phyloP scores from a whole-genome alignment of 2,797 vertebrate species.

The Nannoperca australis region DNA sequence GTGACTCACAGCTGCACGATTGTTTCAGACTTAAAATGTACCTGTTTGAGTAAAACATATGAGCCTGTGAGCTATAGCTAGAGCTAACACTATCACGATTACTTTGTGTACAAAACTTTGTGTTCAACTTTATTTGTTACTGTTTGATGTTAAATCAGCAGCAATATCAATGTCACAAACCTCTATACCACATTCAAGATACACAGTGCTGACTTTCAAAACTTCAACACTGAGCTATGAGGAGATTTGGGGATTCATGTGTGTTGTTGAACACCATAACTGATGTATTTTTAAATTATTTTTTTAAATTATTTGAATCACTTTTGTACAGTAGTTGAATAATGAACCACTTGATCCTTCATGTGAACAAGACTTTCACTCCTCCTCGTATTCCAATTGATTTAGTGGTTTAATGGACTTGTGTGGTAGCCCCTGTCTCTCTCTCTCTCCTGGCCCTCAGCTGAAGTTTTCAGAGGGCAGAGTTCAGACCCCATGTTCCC shows the following conservation, averaged over 20 bases:
- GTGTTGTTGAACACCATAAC: not conserved
- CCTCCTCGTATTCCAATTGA: constrained; percentile 56
- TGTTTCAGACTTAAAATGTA: not conserved
- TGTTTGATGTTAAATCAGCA: constrained; percentile 3
- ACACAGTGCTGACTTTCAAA: not conserved
- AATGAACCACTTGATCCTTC: constrained; percentile 45
- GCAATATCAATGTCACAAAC: constrained; percentile 10
- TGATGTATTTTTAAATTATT: not conserved
- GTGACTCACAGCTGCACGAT: constrained; percentile 15
- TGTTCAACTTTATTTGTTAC: constrained; percentile 9
- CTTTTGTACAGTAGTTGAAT: constrained; percentile 24
- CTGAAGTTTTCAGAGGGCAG: constrained; percentile 82
- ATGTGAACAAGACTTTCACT: constrained; percentile 34
- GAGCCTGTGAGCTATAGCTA: not conserved
- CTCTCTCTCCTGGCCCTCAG: constrained; percentile 65
- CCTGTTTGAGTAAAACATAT: not conserved
- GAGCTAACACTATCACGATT: not conserved
- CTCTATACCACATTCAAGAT: not conserved
- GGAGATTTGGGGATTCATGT: not conserved
- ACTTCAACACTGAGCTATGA: not conserved
- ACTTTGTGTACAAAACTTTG: not conserved
- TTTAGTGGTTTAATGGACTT: constrained; percentile 70
- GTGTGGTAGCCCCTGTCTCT: constrained; percentile 46
- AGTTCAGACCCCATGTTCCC: constrained; percentile 80
- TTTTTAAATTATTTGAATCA: not conserved